phyloP scores from a whole-genome alignment of 2,888 invertebrate species.

The Tachina fera region DNA sequence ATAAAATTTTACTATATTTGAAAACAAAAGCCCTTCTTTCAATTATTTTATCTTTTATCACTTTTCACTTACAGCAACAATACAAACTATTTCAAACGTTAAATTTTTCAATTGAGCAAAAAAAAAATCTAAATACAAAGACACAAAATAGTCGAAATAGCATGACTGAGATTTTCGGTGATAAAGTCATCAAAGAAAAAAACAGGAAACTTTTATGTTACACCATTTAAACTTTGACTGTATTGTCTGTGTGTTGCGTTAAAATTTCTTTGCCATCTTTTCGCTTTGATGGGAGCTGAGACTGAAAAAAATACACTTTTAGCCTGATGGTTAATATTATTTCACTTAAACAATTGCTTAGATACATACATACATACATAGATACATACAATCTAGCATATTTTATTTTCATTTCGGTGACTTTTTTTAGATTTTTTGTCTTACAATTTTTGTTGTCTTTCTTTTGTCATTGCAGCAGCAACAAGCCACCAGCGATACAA shows the following conservation, averaged over 20 bases:
- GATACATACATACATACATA: background rate
- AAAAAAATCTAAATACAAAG: background rate
- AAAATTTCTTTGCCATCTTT: slow-evolving; percentile 61
- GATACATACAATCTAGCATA: background rate
- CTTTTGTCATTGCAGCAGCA: slow-evolving; percentile 74
- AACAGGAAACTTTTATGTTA: slow-evolving; percentile 57
- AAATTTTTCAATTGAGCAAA: slow-evolving; percentile 10
- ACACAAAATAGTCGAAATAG: background rate
- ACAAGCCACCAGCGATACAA: slow-evolving; percentile 80
- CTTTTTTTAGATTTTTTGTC: slow-evolving; percentile 19
- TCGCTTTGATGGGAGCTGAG: slow-evolving; percentile 47
- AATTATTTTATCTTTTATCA: slow-evolving; percentile 5
- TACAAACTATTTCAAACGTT: slow-evolving; percentile 20
- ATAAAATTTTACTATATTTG: no score
- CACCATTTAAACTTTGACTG: slow-evolving; percentile 63
- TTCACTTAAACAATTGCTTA: background rate
- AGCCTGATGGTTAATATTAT: slow-evolving; percentile 11
- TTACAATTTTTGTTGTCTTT: slow-evolving; percentile 2
- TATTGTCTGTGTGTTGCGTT: slow-evolving; percentile 42
- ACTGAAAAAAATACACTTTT: slow-evolving; percentile 1
- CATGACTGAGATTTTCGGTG: slow-evolving; percentile 5
- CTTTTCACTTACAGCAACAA: background rate
- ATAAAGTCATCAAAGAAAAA: slow-evolving; percentile 18
- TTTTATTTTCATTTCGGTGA: slow-evolving; percentile 21
- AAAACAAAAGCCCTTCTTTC: background rate